These are phyloP conservation scores for Artemisiospiza belli DNA, from an alignment of 2,113 vertebrate genomes.

Conservation along the genomic window DNA sequence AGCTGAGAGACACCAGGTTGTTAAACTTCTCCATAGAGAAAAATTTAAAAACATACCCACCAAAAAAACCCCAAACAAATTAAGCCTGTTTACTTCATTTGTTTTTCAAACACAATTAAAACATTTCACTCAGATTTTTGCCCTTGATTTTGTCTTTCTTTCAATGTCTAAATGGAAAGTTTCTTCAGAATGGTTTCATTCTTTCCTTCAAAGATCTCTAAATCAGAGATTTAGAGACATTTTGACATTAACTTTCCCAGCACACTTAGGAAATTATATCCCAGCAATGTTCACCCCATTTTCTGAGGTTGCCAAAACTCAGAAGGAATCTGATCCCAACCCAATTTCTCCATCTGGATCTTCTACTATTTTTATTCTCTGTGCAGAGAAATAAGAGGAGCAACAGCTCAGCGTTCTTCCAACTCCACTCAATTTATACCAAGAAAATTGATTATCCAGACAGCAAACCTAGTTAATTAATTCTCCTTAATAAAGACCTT, in stretches of 20 bases:
- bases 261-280: constrained; percentile 2
- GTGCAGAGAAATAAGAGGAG: background rate
- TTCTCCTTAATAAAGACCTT: background rate
- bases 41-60: background rate
- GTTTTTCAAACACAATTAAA: background rate
- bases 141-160: background rate
- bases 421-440: constrained; percentile 20
- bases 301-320: background rate
- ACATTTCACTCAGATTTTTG: background rate
- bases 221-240: background rate
- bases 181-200: background rate
- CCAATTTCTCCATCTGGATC: background rate
- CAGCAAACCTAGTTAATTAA: constrained; percentile 43
- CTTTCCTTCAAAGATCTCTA: background rate
- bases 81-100: background rate
- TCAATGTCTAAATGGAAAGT: background rate
- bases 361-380: constrained; percentile 42
- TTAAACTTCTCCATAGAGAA: background rate
- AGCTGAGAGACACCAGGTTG: background rate
- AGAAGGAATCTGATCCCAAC: background rate
- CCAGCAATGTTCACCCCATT: background rate
- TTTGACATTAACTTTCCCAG: background rate
- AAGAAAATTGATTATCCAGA: constrained; percentile 32
- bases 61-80: background rate
- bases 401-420: background rate